Evolutionary conservation across 2,888 invertebrate genomes (phyloP), one percentile per base, ranked within the genome.

Genomic region (Tromatobia lineatoria): DNA sequence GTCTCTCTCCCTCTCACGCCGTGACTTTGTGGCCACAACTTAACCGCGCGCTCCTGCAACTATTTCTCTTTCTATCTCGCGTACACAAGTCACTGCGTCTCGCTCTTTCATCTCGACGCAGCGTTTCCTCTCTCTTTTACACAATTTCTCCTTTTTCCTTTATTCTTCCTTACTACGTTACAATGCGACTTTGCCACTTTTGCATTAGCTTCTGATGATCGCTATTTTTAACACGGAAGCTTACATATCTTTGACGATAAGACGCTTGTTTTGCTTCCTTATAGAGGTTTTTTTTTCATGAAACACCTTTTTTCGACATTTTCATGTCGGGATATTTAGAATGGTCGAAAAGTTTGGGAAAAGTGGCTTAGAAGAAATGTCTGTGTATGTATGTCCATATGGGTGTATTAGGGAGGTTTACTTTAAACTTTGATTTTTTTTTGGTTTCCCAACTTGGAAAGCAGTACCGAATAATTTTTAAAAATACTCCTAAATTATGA

Each of bases 1-100:
- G 54, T 67, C 66, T 77, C 83, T 73, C 83, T 84, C 75, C 78
- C 64, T 82, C 79, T 76, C 80, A 77, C 57, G 50, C 69, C 80
- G 69, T 73, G 71, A 50, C 20, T 18, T 59, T 20, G 3, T 64
- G 10, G 67, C 79, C 54, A 34, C 70, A 77, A 69, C 81, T 77
- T 52, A 59, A 69, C 70, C 73, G 38, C 25, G 52, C 61, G 70
- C 59, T 74, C 80, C 76, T 59, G n/a, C 73, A 66, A 29, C 64
- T 64, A 73, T 71, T 47, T 70, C 54, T 75, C 50, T 75, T 59
- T 50, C 71, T 69, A 34, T 57, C 25, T 47, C 45, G 34, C 29
- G 7, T 11, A 61, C 2, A 74, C 61, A 47, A 57, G 1, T 20
- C 8, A 38, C n/a, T 4, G 1, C 54, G 20, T 75, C 59, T 73